A percentile compares a stretch with the other conserved stretches of the same genome.
Evolutionary conservation across 2,888 invertebrate genomes (phyloP).

Genomic region (Pterobdella sp.): DNA sequence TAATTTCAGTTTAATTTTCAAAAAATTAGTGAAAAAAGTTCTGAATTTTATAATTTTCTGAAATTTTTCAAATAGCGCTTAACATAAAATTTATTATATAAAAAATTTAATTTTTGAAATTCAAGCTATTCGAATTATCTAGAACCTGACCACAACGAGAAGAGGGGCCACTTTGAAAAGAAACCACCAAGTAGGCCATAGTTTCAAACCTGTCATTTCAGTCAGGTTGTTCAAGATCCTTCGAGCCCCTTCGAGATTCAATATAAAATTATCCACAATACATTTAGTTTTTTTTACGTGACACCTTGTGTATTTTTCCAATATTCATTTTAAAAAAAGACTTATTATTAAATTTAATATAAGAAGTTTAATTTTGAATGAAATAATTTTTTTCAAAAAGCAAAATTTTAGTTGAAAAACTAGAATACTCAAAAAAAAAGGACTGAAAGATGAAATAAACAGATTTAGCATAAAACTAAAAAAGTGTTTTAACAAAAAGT

Average conservation of each 20-base stretch:
- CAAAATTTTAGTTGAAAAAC: no score
- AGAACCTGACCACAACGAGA: no score
- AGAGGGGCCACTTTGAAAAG: slow-evolving; percentile 63
- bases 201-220: slow-evolving; percentile 36
- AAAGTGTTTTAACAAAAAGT: no score
- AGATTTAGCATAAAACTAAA: no score
- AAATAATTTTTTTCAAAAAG: no score
- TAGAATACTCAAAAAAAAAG: no score
- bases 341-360: neutral
- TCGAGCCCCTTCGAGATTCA: slow-evolving; percentile 33
- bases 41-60: neutral
- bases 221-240: slow-evolving; percentile 32
- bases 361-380: neutral
- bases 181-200: slow-evolving; percentile 59
- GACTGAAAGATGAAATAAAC: no score
- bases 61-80: no score
- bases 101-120: neutral
- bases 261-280: no score
- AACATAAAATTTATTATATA: neutral
- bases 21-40: neutral
- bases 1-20: neutral
- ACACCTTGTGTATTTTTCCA: no score
- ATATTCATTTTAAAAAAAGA: no score
- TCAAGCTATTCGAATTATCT: neutral
- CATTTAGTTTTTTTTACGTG: no score